Evolutionary conservation across 2,797 vertebrate species (phyloP).

Genomic region (Coregonus ussuriensis): DNA sequence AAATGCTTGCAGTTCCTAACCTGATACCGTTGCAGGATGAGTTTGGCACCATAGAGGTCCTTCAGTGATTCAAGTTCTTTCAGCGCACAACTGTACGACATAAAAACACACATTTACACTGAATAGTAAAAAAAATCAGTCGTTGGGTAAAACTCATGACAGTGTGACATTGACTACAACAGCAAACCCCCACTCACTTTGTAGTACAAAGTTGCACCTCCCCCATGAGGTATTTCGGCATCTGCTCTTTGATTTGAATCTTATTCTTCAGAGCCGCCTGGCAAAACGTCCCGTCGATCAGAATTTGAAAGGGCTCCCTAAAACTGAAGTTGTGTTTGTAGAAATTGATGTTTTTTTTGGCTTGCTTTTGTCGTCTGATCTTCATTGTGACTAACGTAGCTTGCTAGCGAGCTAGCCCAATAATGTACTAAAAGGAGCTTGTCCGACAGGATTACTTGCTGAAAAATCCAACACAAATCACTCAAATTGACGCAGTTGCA

Average conservation of each 20-base stretch:
- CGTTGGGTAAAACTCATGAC: not conserved
- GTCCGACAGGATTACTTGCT: not conserved
- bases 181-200: slow-evolving; percentile 61
- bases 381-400: slow-evolving; percentile 75
- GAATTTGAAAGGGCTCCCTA: slow-evolving; percentile 87
- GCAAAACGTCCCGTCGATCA: slow-evolving; percentile 96
- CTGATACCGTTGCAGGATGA: slow-evolving; percentile 92
- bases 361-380: slow-evolving; percentile 90
- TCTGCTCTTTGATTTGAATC: slow-evolving; percentile 95
- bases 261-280: slow-evolving; percentile 92
- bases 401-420: not conserved
- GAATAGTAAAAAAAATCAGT: not conserved
- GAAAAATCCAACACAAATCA: not conserved
- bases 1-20: slow-evolving; percentile 84
- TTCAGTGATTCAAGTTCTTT: slow-evolving; percentile 90
- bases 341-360: slow-evolving; percentile 88
- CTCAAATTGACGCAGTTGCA: too few relatives aligned
- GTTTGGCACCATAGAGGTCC: slow-evolving; percentile 89
- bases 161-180: not conserved
- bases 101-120: too few relatives aligned
- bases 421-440: not conserved
- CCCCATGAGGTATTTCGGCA: slow-evolving; percentile 92
- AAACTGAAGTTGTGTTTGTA: slow-evolving; percentile 89
- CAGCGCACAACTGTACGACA: slow-evolving; percentile 83
- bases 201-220: slow-evolving; percentile 89